Evolutionary conservation across 1,140 invertebrate species (phyloP).

Genomic region (Psix sp.): DNA sequence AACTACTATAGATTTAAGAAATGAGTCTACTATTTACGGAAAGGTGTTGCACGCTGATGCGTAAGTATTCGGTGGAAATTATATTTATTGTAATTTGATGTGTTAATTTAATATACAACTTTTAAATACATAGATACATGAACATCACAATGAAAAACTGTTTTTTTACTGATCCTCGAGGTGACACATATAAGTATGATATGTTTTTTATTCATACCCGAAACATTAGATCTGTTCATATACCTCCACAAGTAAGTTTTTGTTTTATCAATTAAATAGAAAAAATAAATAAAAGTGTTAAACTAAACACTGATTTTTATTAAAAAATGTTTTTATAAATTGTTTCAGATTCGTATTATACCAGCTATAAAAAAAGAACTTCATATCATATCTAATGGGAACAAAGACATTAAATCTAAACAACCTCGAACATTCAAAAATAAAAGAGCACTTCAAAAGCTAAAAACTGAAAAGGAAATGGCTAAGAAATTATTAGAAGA

Average conservation of each 20-base stretch:
- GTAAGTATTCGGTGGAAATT: too few relatives aligned
- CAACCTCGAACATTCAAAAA: conserved; percentile 61
- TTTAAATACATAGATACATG: conserved; percentile 79
- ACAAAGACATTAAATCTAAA: conserved; percentile 15
- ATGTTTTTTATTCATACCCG: conserved; percentile 81
- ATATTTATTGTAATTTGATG: neutral
- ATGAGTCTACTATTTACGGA: conserved; percentile 81
- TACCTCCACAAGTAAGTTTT: conserved; percentile 81
- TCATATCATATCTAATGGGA: conserved; percentile 16
- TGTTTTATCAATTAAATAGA: neutral
- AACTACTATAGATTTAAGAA: conserved; percentile 82
- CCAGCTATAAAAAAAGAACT: conserved; percentile 72
- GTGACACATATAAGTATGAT: conserved; percentile 73
- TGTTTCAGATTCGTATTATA: conserved; percentile 72
- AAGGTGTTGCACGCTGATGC: conserved; percentile 79
- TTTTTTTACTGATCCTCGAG: conserved; percentile 78
- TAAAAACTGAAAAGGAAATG: conserved; percentile 61
- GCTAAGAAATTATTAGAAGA: conserved; percentile 52
- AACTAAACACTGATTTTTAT: neutral
- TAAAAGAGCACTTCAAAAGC: conserved; percentile 60
- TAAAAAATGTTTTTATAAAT: conserved; percentile 28
- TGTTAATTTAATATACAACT: conserved; percentile 1
- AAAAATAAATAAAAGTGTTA: neutral
- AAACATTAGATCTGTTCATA: conserved; percentile 82
- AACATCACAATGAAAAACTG: conserved; percentile 82